Evolutionary conservation across 35 echinoderm and acorn worm species (phyloP).

Genomic region (Patiria miniata): DNA sequence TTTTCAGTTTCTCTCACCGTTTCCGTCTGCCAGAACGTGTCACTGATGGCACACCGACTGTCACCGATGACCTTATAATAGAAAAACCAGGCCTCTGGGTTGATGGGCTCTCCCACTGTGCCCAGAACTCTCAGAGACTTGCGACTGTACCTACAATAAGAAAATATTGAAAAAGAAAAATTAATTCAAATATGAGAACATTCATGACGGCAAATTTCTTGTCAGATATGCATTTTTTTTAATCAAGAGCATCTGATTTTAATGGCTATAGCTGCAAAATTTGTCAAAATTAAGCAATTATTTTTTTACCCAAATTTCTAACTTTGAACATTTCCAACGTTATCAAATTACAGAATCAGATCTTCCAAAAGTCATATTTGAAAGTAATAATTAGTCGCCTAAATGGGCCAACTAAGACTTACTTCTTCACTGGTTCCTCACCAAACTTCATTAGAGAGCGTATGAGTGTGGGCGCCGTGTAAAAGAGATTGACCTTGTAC

Average conservation of each 20-base stretch:
- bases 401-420: conserved; percentile 42
- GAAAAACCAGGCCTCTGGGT: conserved; percentile 97
- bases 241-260: too few species aligned
- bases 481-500: conserved; percentile 86
- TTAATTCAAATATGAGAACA: too few species aligned
- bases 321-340: too few species aligned
- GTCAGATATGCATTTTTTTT: too few species aligned
- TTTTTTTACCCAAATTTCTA: too few species aligned
- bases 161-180: not conserved
- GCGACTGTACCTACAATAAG: conserved; percentile 73
- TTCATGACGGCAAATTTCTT: too few species aligned
- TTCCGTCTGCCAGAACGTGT: conserved; percentile 95
- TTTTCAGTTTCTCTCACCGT: conserved; percentile 59
- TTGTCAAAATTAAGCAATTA: too few species aligned
- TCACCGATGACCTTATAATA: conserved; percentile 92
- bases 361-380: too few species aligned
- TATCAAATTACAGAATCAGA: too few species aligned
- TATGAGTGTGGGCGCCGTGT: conserved; percentile 95
- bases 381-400: too few species aligned
- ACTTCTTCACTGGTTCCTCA: conserved; percentile 89
- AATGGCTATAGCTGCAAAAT: too few species aligned
- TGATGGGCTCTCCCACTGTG: conserved; percentile 95
- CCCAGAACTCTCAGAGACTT: conserved; percentile 89
- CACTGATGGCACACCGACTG: conserved; percentile 76
- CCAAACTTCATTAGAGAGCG: conserved; percentile 94